Evolutionary conservation across 2,888 invertebrate species (phyloP), one percentile per base, ranked within the genome.

Genomic region (Apantesis nais): DNA sequence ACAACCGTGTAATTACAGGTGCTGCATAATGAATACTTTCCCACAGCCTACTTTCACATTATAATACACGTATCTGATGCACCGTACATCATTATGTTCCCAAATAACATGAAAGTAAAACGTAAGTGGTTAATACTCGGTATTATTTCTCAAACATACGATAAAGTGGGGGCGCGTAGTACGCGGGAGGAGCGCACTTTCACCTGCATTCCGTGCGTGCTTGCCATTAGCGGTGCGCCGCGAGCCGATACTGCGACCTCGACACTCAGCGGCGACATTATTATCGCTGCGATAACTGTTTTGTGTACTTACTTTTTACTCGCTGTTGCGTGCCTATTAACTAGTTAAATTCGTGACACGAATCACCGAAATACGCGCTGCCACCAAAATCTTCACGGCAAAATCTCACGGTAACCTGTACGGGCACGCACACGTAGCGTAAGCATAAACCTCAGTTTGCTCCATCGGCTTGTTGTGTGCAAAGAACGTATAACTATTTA

Each of bases 151-250:
- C 58, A n/a, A 22, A 41, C 58, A 16, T 52, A 52, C 29, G 52
- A 25, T 52, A 25, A 39, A n/a, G 31, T 16, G 48, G 66, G 29
- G 29, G 52, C 29, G 16, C 67, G 48, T 62, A 44, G 64, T 41
- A 52, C 58, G 52, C 48, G 69, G 41, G 29, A 41, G 58, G n/a
- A n/a, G 67, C 74, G 71, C 75, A 82, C 82, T 80, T 77, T 77
- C 80, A 66, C 80, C 75, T 70, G 74, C 82, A 82, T 74, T 70
- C 80, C 82, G 66, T 62, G 67, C 66, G 39, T 67, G 60, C 71
- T 70, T 31, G 63, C 69, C 72, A 62, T 58, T 48, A 39, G 63
- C 48, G 64, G 62, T 48, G 68, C 41, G 63, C 67, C 52, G 48
- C 62, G 7, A 58, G 64, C 0, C 41, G 44, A 31, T 39, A 44